Base-by-base conservation (phyloP, 2,797 vertebrate genomes). In the Argyrosomus regius region DNA sequence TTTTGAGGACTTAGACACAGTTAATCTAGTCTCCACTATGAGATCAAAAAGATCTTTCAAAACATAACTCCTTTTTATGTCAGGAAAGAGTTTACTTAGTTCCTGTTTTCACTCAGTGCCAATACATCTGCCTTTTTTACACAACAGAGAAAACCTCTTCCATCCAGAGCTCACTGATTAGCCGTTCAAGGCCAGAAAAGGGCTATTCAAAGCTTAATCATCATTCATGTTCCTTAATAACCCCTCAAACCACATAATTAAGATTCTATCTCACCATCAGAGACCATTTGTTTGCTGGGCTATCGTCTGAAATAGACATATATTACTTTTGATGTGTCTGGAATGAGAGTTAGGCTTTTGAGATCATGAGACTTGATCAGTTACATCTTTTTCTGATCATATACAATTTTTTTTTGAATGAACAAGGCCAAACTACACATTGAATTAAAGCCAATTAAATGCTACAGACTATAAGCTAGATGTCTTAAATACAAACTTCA, bases 141-240 rank as follows among this genome's bases (percentile, higher is more conserved):
- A 49, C 35, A 20, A 45, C 39, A 65, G 54, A 70, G n/a, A 49
- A 77, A 77, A 75, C 26, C 43, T 50, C 18, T 58, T 61, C 53
- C 6, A 17, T 45, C 49, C 52, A 77, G 41, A 74, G 59, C 5
- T 22, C 20, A 53, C 24, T 60, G 60, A 73, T 68, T 28, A 48
- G 16, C 59, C 26, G 61, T 64, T 69, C 41, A 68, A 77, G 49
- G 64, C 65, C 26, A 28, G 16, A 39, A 53, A 46, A 65, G 17
- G 28, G 6, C 18, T 17, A 22, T 41, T 77, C 28, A 56, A 7
- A 54, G 46, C 5, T 9, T 60, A 50, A 63, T 75, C 3, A 28
- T 1, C 59, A 60, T 59, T 72, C 17, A 72, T 63, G 31, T 64
- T 68, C 14, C 61, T 65, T 61, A 70, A 68, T 60, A 78, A 66